Evolutionary conservation across 2,797 vertebrate genomes (phyloP).

Genomic region (Sebastes trivittatus): DNA sequence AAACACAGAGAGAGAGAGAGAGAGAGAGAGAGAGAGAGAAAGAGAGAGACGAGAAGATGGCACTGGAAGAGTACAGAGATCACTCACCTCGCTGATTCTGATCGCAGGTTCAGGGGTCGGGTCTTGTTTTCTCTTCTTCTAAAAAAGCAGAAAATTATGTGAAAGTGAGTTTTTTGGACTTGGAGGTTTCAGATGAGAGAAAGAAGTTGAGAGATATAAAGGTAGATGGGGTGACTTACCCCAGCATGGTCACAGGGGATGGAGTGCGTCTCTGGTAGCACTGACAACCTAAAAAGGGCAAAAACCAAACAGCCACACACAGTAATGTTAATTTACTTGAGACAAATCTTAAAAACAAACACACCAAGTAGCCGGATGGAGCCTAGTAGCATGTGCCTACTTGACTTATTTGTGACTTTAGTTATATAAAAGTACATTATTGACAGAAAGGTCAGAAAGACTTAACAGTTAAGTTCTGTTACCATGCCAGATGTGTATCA

Average conservation of each 20-base stretch:
- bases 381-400: neutral
- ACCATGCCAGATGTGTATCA: neutral
- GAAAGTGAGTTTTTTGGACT: neutral
- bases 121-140: conserved; percentile 88
- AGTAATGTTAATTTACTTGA: neutral
- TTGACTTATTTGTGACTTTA: rapidly evolving
- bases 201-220: neutral
- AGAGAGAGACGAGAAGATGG: neutral
- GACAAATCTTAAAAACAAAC: neutral
- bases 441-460: neutral
- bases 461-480: too few species aligned
- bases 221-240: conserved; percentile 63
- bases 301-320: neutral
- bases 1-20: neutral
- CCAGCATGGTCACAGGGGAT: conserved; percentile 76
- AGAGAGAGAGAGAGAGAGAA: conserved; percentile 8
- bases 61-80: neutral
- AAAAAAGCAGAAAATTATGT: conserved; percentile 52
- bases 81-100: conserved; percentile 78
- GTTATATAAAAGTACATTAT: neutral
- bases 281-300: conserved; percentile 55
- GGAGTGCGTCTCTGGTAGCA: conserved; percentile 56
- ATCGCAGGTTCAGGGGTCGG: conserved; percentile 59
- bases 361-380: neutral
- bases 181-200: neutral